Base-by-base conservation (phyloP, 2,888 invertebrate genomes). In the Hetaerina titia region DNA sequence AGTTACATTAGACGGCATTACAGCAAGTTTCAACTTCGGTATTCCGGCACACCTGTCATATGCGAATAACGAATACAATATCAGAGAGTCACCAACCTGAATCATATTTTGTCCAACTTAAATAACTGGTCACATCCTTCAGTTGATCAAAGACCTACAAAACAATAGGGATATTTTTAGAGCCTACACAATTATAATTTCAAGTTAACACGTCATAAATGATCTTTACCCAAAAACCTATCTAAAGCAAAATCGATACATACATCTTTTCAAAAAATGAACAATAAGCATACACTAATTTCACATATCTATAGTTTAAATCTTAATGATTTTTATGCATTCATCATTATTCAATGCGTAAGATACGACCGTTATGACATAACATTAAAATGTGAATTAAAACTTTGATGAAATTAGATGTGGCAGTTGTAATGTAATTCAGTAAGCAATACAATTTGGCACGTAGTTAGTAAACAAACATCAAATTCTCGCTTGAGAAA, bases 31-130 rank as follows among this genome's bases (percentile, higher is more conserved):
- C 1, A 45, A 45, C 45, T 45, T 45, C 45, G 4, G 45, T 45
- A 45, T 45, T 45, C 45, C 1, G 45, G 45, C 2, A 45, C 45
- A 45, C 45, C 45, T 45, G 45, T 45, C 45, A 45, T 2, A 45
- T 45, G 45, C 45, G 4, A 45, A 45, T 45, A 45, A 45, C 13
- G 2, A 31, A 81, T 25, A 81, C 17, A 88, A 9, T 45, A 13
- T 15, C 7, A 17, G 15, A 90, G 9, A 25, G 56, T 11, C 56
- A 69, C n/a, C 56, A n/a, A 92, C 92, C 92, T 69, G 56, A 92
- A 56, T 92, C 69, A 69, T 25, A 69, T 92, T 92, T 92, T 69
- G 69, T 92, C 56, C 92, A 69, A 64, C 92, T 69, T 64, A 92
- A 92, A 56, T 92, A 92, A 56, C 69, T 69, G 74, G 69, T 92